Evolutionary conservation across 2,113 vertebrate genomes (phyloP).

Genomic region (Beaufortia kweichowensis): DNA sequence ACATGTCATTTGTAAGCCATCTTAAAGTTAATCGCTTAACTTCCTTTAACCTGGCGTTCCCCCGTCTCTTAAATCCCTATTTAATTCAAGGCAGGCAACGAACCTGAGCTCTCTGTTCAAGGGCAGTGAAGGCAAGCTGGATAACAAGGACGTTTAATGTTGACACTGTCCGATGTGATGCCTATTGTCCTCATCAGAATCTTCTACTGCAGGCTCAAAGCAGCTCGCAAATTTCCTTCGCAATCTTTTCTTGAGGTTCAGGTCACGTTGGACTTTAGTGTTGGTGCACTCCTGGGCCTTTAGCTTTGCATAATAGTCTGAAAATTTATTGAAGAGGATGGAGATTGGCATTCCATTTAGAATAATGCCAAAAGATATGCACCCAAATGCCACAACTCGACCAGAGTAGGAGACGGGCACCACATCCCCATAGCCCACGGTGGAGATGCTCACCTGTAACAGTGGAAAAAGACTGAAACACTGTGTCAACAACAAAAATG

Average conservation of each 20-base stretch:
- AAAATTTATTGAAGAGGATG: conserved; percentile 84
- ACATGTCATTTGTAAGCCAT: conserved; percentile 53
- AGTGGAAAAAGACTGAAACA: neutral
- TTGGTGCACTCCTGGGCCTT: conserved; percentile 80
- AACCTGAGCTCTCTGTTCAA: conserved; percentile 2
- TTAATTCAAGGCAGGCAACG: neutral
- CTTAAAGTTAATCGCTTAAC: conserved; percentile 61
- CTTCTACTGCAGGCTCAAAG: conserved; percentile 55
- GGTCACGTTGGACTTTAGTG: conserved; percentile 69
- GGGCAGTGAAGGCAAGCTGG: neutral
- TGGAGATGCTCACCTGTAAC: conserved; percentile 89
- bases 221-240: conserved; percentile 67
- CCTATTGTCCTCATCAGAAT: conserved; percentile 61
- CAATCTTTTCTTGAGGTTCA: conserved; percentile 72
- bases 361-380: conserved; percentile 93
- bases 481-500: neutral
- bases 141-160: neutral
- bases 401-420: conserved; percentile 82
- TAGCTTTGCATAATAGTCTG: conserved; percentile 80
- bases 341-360: conserved; percentile 89
- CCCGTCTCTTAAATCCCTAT: conserved; percentile 14
- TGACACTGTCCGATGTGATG: conserved; percentile 51
- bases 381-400: conserved; percentile 82
- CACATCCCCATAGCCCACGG: conserved; percentile 86
- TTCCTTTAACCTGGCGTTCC: conserved; percentile 49